Conservation (phyloP, 2,113 vertebrate species). For the Scortum barcoo region DNA sequence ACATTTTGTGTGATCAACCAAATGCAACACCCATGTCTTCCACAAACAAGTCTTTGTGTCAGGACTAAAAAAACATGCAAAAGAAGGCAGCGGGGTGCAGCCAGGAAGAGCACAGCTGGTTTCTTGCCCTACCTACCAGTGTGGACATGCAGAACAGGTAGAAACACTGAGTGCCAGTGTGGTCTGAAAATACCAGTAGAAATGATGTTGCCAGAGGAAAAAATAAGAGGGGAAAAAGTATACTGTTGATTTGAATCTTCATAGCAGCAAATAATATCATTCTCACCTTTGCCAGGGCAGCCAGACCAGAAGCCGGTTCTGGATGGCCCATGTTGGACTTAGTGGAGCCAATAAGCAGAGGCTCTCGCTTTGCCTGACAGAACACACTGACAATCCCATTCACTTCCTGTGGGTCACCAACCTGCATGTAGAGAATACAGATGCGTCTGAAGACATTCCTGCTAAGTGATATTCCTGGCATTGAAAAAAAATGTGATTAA, state of each 20-base stretch:
- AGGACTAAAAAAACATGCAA: no score
- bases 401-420: slow-evolving; percentile 95
- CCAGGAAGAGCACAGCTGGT: not conserved
- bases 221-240: not conserved
- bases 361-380: slow-evolving; percentile 83
- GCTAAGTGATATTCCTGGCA: not conserved
- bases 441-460: not conserved
- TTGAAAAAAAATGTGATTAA: not conserved
- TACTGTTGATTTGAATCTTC: not conserved
- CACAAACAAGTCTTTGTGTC: not conserved
- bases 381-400: slow-evolving; percentile 88
- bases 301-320: slow-evolving; percentile 94
- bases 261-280: not conserved
- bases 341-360: slow-evolving; percentile 93
- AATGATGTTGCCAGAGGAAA: no score
- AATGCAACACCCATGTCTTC: not conserved
- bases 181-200: not conserved
- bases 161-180: not conserved
- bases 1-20: not conserved
- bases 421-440: slow-evolving; percentile 79
- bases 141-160: not conserved
- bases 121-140: no score
- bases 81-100: not conserved
- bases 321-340: slow-evolving; percentile 99
- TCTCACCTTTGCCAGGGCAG: slow-evolving; percentile 91